Evolutionary conservation across 2,888 invertebrate genomes (phyloP).

Genomic region (Antitype chi): DNA sequence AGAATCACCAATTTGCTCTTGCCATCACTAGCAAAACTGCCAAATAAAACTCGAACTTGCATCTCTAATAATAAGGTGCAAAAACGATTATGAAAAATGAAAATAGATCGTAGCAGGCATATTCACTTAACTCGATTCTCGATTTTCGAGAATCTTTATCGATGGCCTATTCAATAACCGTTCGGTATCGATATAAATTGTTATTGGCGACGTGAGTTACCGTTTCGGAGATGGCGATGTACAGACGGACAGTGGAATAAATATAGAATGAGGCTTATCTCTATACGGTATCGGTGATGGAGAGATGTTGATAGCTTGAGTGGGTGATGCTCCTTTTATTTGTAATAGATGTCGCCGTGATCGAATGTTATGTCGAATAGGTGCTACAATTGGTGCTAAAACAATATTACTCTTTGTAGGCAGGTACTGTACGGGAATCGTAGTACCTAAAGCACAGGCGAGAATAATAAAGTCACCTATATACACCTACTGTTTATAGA

Average conservation of each 20-base stretch:
- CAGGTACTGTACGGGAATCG: constrained; percentile 19
- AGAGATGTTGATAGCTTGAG: constrained; percentile 79
- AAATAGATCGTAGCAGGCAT: constrained; percentile 66
- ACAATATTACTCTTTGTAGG: constrained; percentile 26
- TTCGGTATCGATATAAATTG: constrained; percentile 86
- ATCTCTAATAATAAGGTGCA: constrained; percentile 38
- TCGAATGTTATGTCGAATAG: constrained; percentile 45
- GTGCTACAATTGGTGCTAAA: constrained; percentile 37
- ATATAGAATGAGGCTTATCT: constrained; percentile 84
- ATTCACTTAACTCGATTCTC: constrained; percentile 70
- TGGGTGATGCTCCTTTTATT: constrained; percentile 77
- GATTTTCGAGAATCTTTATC: constrained; percentile 81
- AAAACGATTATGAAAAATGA: constrained; percentile 32
- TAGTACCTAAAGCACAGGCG: background rate
- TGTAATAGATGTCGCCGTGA: constrained; percentile 61
- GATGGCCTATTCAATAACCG: constrained; percentile 85
- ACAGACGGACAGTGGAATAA: constrained; percentile 86
- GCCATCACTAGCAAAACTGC: constrained; percentile 34
- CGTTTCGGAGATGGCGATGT: constrained; percentile 84
- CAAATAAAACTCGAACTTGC: constrained; percentile 51
- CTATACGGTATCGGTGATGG: constrained; percentile 81
- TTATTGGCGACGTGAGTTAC: constrained; percentile 88
- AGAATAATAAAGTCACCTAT: constrained; percentile 22
- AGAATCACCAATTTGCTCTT: constrained; percentile 55
- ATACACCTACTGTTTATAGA: background rate